A percentile compares a stretch with the other conserved stretches of the same genome.
These are phyloP conservation scores for Sicus ferrugineus DNA, from an alignment of 2,888 invertebrate genomes.

Conservation along the genomic window DNA sequence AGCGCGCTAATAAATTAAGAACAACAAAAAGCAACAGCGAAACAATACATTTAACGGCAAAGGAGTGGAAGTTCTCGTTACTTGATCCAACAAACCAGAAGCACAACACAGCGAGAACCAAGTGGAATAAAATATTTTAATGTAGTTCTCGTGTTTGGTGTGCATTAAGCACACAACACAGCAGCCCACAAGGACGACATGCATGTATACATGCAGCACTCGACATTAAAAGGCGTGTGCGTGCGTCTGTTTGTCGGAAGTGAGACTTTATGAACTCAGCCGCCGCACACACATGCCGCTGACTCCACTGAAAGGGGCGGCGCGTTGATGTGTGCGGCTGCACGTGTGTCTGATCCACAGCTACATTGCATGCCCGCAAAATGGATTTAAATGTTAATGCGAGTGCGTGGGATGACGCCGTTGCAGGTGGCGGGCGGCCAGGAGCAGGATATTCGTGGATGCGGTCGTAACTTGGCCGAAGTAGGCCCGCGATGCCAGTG, in stretches of 20 bases:
- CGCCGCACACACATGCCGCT: no score
- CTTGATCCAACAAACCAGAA: constrained; percentile 34
- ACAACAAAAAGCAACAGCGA: constrained; percentile 6
- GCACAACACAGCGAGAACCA: no score
- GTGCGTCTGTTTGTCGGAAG: background rate
- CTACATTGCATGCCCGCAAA: constrained; percentile 13
- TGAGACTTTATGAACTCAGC: background rate
- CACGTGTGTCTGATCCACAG: constrained; percentile 11
- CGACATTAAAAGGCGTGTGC: background rate
- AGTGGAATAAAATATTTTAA: constrained; percentile 61
- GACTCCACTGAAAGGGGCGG: no score
- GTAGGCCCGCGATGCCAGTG: no score
- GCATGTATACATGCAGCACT: constrained; percentile 9
- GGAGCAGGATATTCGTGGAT: no score
- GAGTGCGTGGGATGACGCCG: background rate
- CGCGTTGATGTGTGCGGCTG: background rate
- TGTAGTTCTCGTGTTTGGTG: constrained; percentile 46
- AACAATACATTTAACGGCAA: constrained; percentile 24
- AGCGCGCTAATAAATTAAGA: constrained; percentile 14
- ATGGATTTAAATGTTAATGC: constrained; percentile 23
- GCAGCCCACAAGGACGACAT: no score
- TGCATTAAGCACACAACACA: constrained; percentile 16
- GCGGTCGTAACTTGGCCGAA: no score
- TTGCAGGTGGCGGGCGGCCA: no score
- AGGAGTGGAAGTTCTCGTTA: constrained; percentile 52